Evolutionary conservation across 2,113 vertebrate species (phyloP).

Genomic region (Ia io): DNA sequence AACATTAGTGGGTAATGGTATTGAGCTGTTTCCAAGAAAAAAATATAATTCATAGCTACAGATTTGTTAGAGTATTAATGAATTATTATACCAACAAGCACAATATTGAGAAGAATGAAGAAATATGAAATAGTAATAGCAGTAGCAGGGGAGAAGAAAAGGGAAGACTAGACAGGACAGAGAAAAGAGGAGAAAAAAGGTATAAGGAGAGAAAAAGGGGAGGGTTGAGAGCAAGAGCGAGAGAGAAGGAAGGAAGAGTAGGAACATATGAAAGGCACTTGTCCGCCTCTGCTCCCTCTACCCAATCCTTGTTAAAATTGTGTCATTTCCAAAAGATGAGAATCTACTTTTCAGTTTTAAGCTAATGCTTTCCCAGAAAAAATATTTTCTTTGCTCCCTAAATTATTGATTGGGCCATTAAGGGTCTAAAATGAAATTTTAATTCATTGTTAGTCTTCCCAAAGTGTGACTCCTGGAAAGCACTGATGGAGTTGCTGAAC

Average conservation of each 20-base stretch:
- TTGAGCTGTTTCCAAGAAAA: slow-evolving; percentile 73
- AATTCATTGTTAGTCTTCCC: slow-evolving; percentile 77
- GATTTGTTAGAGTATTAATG: slow-evolving; percentile 75
- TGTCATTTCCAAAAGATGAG: slow-evolving; percentile 59
- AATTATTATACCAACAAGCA: slow-evolving; percentile 67
- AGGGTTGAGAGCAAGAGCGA: not conserved
- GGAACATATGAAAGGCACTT: not conserved
- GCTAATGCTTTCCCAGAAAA: slow-evolving; percentile 85
- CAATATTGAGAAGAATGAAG: slow-evolving; percentile 63
- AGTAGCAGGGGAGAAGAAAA: not conserved
- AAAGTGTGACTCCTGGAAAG: slow-evolving; percentile 74
- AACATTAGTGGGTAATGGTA: slow-evolving; percentile 70
- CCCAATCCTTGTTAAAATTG: slow-evolving; percentile 45
- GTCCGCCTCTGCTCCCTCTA: not conserved
- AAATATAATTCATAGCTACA: slow-evolving; percentile 68
- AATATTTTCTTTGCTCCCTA: slow-evolving; percentile 83
- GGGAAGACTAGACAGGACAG: not conserved
- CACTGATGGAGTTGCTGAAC: slow-evolving; percentile 59
- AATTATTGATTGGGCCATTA: slow-evolving; percentile 85
- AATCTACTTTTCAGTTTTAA: slow-evolving; percentile 69
- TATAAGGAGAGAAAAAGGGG: not conserved
- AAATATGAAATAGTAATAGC: slow-evolving; percentile 26
- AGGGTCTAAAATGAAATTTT: slow-evolving; percentile 80
- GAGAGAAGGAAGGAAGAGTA: not conserved
- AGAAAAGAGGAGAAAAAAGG: not conserved